These are phyloP conservation scores for Parauchenoglanis punctatus DNA, from an alignment of 2,797 vertebrate genomes.

Conservation along the genomic window DNA sequence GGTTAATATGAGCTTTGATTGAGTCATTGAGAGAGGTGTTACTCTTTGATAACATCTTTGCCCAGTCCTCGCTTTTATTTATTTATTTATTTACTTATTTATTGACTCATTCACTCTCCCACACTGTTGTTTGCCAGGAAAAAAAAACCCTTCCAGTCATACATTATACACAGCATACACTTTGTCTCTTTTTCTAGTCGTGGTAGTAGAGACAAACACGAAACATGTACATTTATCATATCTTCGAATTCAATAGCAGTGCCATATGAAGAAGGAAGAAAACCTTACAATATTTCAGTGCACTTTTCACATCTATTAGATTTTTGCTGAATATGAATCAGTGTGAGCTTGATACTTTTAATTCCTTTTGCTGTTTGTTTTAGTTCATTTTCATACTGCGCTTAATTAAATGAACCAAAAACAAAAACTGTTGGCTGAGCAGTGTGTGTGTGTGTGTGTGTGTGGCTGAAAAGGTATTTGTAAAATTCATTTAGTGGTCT, in stretches of 20 bases:
- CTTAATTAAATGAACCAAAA: neutral
- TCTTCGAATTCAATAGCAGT: neutral
- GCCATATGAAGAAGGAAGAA: neutral
- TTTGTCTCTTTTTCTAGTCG: neutral
- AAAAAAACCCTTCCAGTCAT: neutral
- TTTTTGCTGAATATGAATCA: neutral
- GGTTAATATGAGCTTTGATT: slow-evolving; percentile 17
- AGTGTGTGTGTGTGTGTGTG: neutral
- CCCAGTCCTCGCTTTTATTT: neutral
- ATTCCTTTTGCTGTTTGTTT: neutral
- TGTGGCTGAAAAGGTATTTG: neutral
- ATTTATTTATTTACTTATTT: too few species aligned
- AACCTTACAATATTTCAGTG: neutral
- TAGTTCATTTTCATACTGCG: neutral
- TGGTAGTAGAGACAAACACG: neutral
- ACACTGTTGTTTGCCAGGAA: neutral
- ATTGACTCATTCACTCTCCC: neutral
- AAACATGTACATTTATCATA: neutral
- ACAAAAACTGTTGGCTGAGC: neutral
- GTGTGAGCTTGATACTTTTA: neutral
- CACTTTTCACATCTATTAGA: neutral
- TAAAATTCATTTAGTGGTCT: neutral
- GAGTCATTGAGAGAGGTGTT: neutral
- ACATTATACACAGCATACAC: neutral
- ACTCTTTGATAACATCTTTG: neutral